Percentiles rank a stretch among this genome's conserved stretches.
phyloP scores from a whole-genome alignment of 2,797 vertebrate genomes.

The Muscicapa striata region DNA sequence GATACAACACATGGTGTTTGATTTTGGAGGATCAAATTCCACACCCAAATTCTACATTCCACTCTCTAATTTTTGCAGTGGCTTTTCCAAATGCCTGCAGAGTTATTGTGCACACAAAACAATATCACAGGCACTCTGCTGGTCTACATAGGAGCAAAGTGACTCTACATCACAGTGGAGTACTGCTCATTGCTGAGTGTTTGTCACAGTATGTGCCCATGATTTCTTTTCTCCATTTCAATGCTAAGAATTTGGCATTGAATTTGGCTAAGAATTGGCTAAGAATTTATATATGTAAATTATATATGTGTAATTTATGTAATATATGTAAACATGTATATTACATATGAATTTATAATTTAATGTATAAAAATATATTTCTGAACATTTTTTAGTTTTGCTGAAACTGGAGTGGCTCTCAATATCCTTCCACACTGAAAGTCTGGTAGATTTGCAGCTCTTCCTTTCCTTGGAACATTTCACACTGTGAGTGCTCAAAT shows the following conservation, averaged over 20 bases:
- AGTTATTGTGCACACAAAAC: neutral
- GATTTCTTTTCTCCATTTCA: neutral
- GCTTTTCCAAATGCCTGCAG: neutral
- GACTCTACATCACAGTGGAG: neutral
- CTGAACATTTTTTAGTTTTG: neutral
- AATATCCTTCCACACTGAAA: neutral
- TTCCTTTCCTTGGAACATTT: neutral
- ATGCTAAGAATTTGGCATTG: neutral
- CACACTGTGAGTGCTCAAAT: neutral
- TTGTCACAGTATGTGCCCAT: neutral
- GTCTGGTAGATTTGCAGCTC: neutral
- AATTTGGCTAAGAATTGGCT: too few species aligned
- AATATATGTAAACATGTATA: neutral
- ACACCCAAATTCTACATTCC: neutral
- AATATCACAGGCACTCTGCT: neutral
- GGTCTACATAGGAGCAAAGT: neutral
- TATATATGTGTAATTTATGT: too few species aligned
- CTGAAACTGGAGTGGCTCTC: neutral
- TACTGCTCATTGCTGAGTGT: neutral
- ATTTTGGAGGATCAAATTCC: neutral
- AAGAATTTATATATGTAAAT: neutral
- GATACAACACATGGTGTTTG: accelerated
- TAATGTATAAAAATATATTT: neutral
- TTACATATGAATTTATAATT: neutral
- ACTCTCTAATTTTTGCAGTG: neutral